phyloP scores from a whole-genome alignment of 2,113 vertebrate species.

The Dendropsophus ebraccatus region DNA sequence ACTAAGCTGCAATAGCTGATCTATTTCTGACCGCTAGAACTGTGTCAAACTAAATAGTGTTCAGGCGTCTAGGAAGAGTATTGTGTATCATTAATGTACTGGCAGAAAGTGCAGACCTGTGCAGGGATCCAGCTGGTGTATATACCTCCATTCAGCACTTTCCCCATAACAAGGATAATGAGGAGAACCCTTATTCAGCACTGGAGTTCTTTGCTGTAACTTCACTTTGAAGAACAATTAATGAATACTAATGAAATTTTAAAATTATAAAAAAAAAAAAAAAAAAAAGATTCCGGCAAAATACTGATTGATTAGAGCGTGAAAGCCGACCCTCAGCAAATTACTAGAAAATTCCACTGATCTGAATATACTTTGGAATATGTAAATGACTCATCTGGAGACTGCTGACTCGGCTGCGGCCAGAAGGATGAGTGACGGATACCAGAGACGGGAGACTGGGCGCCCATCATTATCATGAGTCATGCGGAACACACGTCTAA shows the following conservation, averaged over 20 bases:
- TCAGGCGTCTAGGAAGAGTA: constrained; percentile 20
- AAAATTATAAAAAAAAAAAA: constrained; percentile 44
- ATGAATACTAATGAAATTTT: constrained; percentile 54
- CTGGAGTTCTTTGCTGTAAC: constrained; percentile 13
- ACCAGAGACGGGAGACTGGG: constrained; percentile 3
- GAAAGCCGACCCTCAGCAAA: constrained; percentile 37
- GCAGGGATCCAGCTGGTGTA: constrained; percentile 45
- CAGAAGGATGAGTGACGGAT: constrained; percentile 41
- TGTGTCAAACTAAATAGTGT: background rate
- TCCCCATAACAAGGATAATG: constrained; percentile 54
- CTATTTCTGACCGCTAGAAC: background rate
- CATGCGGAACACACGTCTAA: background rate
- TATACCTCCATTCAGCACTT: constrained; percentile 53
- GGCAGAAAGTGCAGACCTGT: constrained; percentile 45
- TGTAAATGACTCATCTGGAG: constrained; percentile 25
- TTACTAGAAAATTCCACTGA: constrained; percentile 27
- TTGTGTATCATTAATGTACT: constrained; percentile 39
- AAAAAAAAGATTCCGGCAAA: constrained; percentile 42
- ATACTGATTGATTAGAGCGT: constrained; percentile 41
- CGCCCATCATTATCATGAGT: constrained; percentile 14
- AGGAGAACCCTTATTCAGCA: constrained; percentile 54
- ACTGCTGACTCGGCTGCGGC: constrained; percentile 40
- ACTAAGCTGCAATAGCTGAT: background rate
- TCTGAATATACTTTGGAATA: constrained; percentile 19
- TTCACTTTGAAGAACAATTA: constrained; percentile 54